These are phyloP conservation scores for Arizona elegans DNA, from an alignment of 2,113 vertebrate genomes.

Conservation along the genomic window DNA sequence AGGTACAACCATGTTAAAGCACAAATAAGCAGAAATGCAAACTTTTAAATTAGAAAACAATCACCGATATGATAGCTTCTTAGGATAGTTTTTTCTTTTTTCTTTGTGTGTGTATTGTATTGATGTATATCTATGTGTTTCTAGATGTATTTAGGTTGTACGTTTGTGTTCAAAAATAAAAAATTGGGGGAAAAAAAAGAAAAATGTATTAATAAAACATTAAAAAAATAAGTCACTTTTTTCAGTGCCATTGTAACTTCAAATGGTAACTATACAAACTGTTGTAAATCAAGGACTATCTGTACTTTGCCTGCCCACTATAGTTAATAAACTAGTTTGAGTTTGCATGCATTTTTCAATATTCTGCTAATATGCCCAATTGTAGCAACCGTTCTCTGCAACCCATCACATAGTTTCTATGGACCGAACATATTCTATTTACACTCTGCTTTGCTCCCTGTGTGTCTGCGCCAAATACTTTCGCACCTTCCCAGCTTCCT, in stretches of 20 bases:
- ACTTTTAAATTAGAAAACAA: too few species aligned
- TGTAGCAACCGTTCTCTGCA: neutral
- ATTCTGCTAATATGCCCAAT: neutral
- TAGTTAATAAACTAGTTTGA: neutral
- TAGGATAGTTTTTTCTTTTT: too few species aligned
- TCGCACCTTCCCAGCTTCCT: constrained; percentile 12
- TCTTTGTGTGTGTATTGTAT: too few species aligned
- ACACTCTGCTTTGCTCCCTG: neutral
- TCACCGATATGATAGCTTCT: too few species aligned
- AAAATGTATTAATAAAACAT: too few species aligned
- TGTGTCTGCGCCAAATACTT: neutral
- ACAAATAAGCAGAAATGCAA: too few species aligned
- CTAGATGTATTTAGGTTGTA: too few species aligned
- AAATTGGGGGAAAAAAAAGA: too few species aligned
- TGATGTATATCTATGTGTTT: too few species aligned
- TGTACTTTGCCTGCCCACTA: neutral
- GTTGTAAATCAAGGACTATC: neutral
- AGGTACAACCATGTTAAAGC: too few species aligned
- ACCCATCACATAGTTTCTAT: neutral
- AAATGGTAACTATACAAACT: neutral
- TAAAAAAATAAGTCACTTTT: neutral
- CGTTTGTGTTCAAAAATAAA: too few species aligned
- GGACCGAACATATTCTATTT: neutral
- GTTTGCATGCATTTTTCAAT: neutral
- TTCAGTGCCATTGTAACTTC: too few species aligned